Base-by-base conservation (phyloP, 2,113 vertebrate species). In the Zingel zingel region DNA sequence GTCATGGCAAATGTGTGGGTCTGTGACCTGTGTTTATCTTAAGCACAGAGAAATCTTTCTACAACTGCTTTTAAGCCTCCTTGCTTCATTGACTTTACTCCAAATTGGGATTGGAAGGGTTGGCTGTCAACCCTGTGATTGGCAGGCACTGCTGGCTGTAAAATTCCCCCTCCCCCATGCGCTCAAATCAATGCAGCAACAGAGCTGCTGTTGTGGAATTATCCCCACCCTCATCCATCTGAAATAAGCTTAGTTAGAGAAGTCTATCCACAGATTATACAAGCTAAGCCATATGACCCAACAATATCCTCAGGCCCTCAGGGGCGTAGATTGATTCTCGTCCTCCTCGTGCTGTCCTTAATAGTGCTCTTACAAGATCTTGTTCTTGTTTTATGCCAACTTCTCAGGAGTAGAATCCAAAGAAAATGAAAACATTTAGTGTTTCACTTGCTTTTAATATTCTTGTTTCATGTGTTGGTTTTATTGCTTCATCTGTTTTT, bases 71-170 rank as follows among this genome's bases (percentile, higher is more conserved):
- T 66, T 85, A 63, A 84, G 62, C 81, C 79, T 59, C 30, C 53
- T 79, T 82, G 74, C 90, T 89, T 91, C 90, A 94, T 91, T 92
- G 90, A 81, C 79, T 93, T 93, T 88, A 74, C 80, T 85, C 71
- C 65, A 75, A 77, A 86, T 88, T 48, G 0, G 89, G 86, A 89
- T 79, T 76, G 77, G 59, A 79, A 18, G 59, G 71, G 79, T 90
- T 78, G 74, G 81, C 57, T 84, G 88, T 89, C 89, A 88, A 27
- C 57, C 27, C 18, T 54, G 71, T 86, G 88, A 88, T 86, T 89
- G 85, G 70, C 86, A 83, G 58, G 58, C 21, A 66, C 59, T 56
- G 67, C 81, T 84, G 69, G 11, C 66, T 72, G 36, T 71, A 10
- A 72, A n/a, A 43, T 57, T 51, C n/a, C 83, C 75, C 89, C 65